Conservation (phyloP, 2,888 invertebrate species). For the Isoperla grammatica region DNA sequence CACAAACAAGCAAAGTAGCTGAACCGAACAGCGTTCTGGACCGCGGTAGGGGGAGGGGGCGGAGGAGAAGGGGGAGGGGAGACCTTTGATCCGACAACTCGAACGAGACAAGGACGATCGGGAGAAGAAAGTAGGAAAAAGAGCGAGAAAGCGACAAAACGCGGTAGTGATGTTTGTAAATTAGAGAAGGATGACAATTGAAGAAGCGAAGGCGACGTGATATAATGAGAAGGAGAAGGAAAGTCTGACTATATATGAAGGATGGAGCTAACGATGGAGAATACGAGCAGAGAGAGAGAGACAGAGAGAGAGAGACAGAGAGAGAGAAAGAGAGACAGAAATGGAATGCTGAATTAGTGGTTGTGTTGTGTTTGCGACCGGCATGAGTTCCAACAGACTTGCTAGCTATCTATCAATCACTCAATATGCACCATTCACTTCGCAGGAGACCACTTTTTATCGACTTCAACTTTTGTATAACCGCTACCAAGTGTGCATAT, state of each 20-base stretch:
- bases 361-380: neutral
- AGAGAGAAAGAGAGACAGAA: slow-evolving; percentile 23
- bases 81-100: no score
- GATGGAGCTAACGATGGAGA: slow-evolving; percentile 24
- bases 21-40: no score
- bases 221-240: slow-evolving; percentile 19
- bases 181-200: slow-evolving; percentile 29
- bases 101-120: no score
- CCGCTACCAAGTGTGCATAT: slow-evolving; percentile 5
- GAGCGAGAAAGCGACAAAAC: slow-evolving; percentile 21
- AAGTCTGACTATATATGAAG: slow-evolving; percentile 25
- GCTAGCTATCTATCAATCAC: neutral
- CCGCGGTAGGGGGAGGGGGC: no score
- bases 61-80: no score
- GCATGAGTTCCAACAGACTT: neutral
- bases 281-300: slow-evolving; percentile 17
- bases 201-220: slow-evolving; percentile 21
- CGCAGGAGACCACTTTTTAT: neutral
- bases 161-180: slow-evolving; percentile 4
- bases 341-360: slow-evolving; percentile 6
- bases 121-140: slow-evolving; percentile 4
- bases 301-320: slow-evolving; percentile 30
- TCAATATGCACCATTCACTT: slow-evolving; percentile 10
- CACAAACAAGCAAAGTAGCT: no score
- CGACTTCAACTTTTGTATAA: neutral